Evolutionary conservation across 2,113 vertebrate species (phyloP).

Genomic region (Piprites chloris): DNA sequence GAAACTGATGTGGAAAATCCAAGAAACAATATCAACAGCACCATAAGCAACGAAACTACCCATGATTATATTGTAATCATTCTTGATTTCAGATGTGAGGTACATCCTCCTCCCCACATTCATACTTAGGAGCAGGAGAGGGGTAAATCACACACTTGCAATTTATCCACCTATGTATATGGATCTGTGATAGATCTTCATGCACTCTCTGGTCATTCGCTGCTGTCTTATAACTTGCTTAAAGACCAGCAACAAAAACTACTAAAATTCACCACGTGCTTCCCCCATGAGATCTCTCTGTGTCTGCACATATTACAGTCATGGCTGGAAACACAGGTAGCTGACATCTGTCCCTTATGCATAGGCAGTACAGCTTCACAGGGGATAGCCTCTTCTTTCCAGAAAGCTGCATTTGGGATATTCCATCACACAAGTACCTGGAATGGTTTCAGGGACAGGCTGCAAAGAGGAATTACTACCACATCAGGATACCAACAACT

Average conservation of each 20-base stretch:
- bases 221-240: background rate
- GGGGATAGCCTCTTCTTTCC: background rate
- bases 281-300: background rate
- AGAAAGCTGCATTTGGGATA: background rate
- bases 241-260: background rate
- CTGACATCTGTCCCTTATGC: background rate
- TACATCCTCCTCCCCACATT: background rate
- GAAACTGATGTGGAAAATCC: background rate
- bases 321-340: background rate
- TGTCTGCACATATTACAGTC: background rate
- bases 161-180: background rate
- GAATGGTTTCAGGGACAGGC: background rate
- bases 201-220: background rate
- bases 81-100: background rate
- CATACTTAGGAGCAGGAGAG: background rate
- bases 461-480: background rate
- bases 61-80: background rate
- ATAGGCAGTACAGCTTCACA: background rate
- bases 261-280: background rate
- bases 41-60: background rate
- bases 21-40: background rate
- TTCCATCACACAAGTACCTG: background rate
- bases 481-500: background rate
- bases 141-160: background rate
- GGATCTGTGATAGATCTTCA: background rate